Conservation (phyloP, 2,888 invertebrate species). For the Cryptocheilus praepositus region DNA sequence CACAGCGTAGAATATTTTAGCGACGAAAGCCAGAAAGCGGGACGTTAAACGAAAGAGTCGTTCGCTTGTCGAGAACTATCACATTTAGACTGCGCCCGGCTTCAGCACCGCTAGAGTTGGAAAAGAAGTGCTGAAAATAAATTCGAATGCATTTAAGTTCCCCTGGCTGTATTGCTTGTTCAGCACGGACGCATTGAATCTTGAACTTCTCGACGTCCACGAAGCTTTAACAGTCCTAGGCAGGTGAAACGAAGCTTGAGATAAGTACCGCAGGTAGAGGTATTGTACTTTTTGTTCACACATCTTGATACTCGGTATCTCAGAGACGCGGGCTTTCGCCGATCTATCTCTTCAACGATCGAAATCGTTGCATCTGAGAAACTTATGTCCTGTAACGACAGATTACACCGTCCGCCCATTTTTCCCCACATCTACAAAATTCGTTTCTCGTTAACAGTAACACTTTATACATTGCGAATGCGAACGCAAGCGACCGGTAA, state of each 20-base stretch:
- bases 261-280: conserved; percentile 1
- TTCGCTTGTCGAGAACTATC: no score
- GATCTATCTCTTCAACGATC: not conserved
- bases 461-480: not conserved
- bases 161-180: no score
- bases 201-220: no score
- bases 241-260: not conserved
- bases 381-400: conserved; percentile 4
- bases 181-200: no score
- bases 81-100: no score
- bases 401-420: not conserved
- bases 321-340: not conserved
- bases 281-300: not conserved
- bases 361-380: not conserved
- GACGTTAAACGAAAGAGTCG: no score
- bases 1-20: no score
- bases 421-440: not conserved
- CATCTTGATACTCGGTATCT: not conserved
- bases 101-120: no score
- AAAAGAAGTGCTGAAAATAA: no score
- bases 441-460: conserved; percentile 1
- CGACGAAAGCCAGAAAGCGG: no score
- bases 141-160: no score
- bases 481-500: not conserved
- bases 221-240: no score